Percentiles rank a stretch among this genome's conserved stretches.
Conservation (phyloP, 1,140 invertebrate genomes). For the Papilio aristodemus region DNA sequence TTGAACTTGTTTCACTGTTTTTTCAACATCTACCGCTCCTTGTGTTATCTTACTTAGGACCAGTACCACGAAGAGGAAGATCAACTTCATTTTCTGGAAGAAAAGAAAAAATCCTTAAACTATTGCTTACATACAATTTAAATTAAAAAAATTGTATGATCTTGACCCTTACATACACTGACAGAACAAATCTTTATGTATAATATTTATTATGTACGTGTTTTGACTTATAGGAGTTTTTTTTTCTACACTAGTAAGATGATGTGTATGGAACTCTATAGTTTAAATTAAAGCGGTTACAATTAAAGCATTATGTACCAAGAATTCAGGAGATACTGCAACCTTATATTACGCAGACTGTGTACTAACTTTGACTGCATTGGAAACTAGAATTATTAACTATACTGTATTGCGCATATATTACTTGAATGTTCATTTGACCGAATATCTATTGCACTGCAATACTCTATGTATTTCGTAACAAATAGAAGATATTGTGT, state of each 20-base stretch:
- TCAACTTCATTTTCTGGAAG: slow-evolving; percentile 69
- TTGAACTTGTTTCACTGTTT: slow-evolving; percentile 83
- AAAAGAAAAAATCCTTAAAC: slow-evolving; percentile 33
- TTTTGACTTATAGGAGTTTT: no score
- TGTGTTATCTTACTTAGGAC: slow-evolving; percentile 43
- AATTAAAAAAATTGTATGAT: no score
- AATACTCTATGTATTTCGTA: neutral
- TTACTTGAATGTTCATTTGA: slow-evolving; percentile 19
- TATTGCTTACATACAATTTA: no score
- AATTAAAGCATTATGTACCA: no score
- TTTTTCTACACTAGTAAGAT: no score
- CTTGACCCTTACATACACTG: no score
- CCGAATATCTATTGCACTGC: slow-evolving; percentile 15
- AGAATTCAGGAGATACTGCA: no score
- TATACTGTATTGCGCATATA: slow-evolving; percentile 13
- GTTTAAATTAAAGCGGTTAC: no score
- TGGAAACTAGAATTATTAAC: slow-evolving; percentile 5
- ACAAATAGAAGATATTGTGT: neutral
- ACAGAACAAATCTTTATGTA: no score
- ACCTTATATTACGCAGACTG: neutral
- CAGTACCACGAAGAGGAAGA: slow-evolving; percentile 55
- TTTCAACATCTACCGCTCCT: slow-evolving; percentile 68
- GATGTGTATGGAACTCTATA: no score
- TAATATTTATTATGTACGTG: no score
- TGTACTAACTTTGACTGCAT: neutral